Evolutionary conservation across 1,140 invertebrate genomes (phyloP).

Genomic region (Ridgeia piscesae): DNA sequence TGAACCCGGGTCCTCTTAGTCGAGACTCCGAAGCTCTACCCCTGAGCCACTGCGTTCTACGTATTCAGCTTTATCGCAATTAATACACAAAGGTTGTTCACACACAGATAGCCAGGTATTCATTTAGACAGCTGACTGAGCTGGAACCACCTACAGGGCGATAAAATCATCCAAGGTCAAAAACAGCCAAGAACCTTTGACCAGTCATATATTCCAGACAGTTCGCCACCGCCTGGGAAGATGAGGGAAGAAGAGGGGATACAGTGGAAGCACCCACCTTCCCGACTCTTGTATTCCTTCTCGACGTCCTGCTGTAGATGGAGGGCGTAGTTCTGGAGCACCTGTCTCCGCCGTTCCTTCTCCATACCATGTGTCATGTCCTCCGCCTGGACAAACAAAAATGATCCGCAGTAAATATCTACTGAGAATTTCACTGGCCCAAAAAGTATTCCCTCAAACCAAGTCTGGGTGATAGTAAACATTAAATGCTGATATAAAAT

Average conservation of each 20-base stretch:
- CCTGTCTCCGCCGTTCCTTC: slow-evolving; percentile 78
- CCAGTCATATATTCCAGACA: too few relatives aligned
- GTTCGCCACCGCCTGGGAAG: not conserved
- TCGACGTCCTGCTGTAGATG: slow-evolving; percentile 49
- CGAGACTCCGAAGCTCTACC: too few relatives aligned
- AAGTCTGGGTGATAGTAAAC: not conserved
- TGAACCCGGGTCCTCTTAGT: too few relatives aligned
- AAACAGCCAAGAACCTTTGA: too few relatives aligned
- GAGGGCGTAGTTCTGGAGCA: slow-evolving; percentile 48
- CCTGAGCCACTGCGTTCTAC: too few relatives aligned
- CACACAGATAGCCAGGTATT: too few relatives aligned
- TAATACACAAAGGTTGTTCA: too few relatives aligned
- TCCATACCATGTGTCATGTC: slow-evolving; percentile 92
- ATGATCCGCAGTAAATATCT: not conserved
- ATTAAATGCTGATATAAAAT: not conserved
- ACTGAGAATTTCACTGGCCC: not conserved
- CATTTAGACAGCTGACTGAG: too few relatives aligned
- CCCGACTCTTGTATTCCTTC: slow-evolving; percentile 52
- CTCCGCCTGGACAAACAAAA: slow-evolving; percentile 66
- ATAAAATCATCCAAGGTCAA: too few relatives aligned
- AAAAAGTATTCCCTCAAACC: not conserved
- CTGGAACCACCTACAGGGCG: too few relatives aligned
- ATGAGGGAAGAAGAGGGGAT: not conserved
- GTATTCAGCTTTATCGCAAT: too few relatives aligned
- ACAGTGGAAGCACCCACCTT: slow-evolving; percentile 40